Percentiles rank a stretch among this genome's conserved stretches.
phyloP scores from a whole-genome alignment of 1,140 invertebrate species.

The Holcopasites calliopsidis region DNA sequence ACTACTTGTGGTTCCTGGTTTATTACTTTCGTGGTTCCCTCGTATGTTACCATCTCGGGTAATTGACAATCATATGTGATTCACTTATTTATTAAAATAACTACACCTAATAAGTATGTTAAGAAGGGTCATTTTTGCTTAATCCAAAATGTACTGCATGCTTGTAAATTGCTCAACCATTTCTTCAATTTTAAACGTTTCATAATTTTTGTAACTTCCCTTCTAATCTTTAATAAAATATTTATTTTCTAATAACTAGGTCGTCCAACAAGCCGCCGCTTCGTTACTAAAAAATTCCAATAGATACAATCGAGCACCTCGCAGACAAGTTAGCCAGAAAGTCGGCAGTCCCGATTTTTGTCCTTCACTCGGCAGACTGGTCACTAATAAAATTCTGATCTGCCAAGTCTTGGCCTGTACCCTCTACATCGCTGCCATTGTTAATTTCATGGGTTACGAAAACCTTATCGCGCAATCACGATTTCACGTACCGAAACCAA shows the following conservation, averaged over 20 bases:
- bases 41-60: constrained; percentile 75
- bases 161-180: no score
- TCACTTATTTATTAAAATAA: not conserved
- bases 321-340: constrained; percentile 50
- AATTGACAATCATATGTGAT: not conserved
- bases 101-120: not conserved
- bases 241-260: constrained; percentile 49
- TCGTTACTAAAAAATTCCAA: constrained; percentile 70
- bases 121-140: no score
- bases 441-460: constrained; percentile 81
- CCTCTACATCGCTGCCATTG: constrained; percentile 80
- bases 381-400: constrained; percentile 82
- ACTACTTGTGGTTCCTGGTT: constrained; percentile 68
- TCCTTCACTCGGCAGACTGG: constrained; percentile 80
- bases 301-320: constrained; percentile 38
- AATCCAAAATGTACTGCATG: no score
- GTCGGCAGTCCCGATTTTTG: constrained; percentile 77
- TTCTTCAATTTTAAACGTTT: no score
- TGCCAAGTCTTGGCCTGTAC: constrained; percentile 81
- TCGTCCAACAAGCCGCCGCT: constrained; percentile 81
- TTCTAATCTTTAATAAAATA: no score
- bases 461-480: constrained; percentile 82
- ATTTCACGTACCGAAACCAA: constrained; percentile 81
- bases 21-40: constrained; percentile 73
- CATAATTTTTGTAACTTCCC: no score